Percentiles rank a stretch among this genome's conserved stretches.
These are phyloP conservation scores for Pyrrhia umbra DNA, from an alignment of 2,888 invertebrate species.

Conservation along the genomic window DNA sequence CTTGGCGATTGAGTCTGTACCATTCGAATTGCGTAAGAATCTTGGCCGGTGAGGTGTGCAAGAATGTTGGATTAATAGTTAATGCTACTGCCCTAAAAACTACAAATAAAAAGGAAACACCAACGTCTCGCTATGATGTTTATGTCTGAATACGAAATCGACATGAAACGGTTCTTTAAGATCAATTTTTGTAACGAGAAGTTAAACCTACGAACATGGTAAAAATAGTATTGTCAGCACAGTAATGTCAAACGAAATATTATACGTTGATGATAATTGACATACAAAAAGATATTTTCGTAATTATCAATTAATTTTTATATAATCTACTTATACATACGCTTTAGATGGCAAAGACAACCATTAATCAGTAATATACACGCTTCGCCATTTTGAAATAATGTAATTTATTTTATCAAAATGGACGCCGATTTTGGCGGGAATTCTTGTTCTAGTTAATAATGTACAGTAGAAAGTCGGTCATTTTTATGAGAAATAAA, in stretches of 20 bases:
- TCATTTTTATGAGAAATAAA: slow-evolving; percentile 73
- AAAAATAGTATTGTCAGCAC: neutral
- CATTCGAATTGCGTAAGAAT: no score
- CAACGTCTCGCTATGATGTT: no score
- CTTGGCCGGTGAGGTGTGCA: neutral
- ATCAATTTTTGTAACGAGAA: neutral
- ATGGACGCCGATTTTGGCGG: slow-evolving; percentile 61
- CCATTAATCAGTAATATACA: slow-evolving; percentile 45
- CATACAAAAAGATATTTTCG: slow-evolving; percentile 55
- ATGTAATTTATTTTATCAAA: slow-evolving; percentile 58
- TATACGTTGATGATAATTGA: neutral
- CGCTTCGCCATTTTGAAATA: slow-evolving; percentile 66
- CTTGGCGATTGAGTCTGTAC: neutral
- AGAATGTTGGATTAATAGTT: neutral
- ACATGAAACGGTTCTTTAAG: neutral
- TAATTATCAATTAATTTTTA: slow-evolving; percentile 52
- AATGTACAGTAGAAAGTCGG: slow-evolving; percentile 65
- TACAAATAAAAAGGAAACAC: neutral
- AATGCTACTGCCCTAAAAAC: no score
- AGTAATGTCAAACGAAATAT: neutral
- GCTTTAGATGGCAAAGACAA: slow-evolving; percentile 39
- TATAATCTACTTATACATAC: slow-evolving; percentile 45
- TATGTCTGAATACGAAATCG: no score
- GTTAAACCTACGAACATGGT: neutral
- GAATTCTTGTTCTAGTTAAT: slow-evolving; percentile 51